Conservation (phyloP, 2,888 invertebrate genomes). For the Chloromyia formosa region DNA sequence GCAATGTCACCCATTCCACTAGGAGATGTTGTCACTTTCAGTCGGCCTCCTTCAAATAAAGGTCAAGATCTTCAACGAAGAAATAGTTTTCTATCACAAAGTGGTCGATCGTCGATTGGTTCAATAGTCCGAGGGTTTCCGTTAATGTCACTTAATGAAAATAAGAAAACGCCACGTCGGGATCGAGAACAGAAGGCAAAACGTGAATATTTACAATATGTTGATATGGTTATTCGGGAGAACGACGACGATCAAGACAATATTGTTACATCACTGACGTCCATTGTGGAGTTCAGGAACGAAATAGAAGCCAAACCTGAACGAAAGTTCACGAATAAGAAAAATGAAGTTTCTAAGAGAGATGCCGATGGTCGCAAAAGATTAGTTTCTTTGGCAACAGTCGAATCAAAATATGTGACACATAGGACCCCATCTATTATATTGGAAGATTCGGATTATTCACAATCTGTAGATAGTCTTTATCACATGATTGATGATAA, state of each 20-base stretch:
- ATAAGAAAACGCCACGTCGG: slow-evolving; percentile 42
- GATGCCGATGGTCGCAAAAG: neutral
- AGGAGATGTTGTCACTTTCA: neutral
- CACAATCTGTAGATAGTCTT: slow-evolving; percentile 16
- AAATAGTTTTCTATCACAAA: slow-evolving; percentile 59
- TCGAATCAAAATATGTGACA: neutral
- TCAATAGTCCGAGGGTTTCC: slow-evolving; percentile 60
- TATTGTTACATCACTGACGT: slow-evolving; percentile 58
- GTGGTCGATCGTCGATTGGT: slow-evolving; percentile 59
- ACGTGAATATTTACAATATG: slow-evolving; percentile 58
- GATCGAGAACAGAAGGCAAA: slow-evolving; percentile 52
- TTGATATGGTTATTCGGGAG: slow-evolving; percentile 59
- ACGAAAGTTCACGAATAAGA: slow-evolving; percentile 2
- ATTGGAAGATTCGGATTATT: slow-evolving; percentile 43
- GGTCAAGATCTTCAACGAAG: slow-evolving; percentile 50
- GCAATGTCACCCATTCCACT: neutral
- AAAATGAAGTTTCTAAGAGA: neutral
- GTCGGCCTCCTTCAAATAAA: neutral
- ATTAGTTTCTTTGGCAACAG: neutral
- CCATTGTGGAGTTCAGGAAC: slow-evolving; percentile 61
- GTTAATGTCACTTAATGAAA: slow-evolving; percentile 53
- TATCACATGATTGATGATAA: neutral
- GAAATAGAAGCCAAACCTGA: slow-evolving; percentile 55
- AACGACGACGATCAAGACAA: slow-evolving; percentile 60
- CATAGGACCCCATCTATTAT: slow-evolving; percentile 48